Evolutionary conservation across 2,888 invertebrate species (phyloP).

Genomic region (Heliconius sara): DNA sequence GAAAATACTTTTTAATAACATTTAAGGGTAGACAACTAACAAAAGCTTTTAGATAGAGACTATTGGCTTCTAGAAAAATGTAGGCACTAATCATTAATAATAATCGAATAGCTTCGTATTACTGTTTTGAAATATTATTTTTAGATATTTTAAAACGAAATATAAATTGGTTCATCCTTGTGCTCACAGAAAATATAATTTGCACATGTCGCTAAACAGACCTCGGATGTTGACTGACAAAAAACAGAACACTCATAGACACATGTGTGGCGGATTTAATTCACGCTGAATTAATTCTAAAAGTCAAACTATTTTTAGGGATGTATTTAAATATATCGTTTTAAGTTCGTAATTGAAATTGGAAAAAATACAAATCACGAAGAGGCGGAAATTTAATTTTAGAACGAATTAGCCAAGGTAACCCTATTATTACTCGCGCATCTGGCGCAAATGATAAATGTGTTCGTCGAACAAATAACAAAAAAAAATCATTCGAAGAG

Average conservation of each 20-base stretch:
- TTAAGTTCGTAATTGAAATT: slow-evolving; percentile 7
- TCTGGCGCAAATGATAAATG: slow-evolving; percentile 80
- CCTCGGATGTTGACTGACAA: slow-evolving; percentile 75
- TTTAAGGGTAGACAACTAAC: slow-evolving; percentile 65
- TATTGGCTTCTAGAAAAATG: slow-evolving; percentile 63
- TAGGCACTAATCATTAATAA: slow-evolving; percentile 65
- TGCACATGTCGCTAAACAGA: slow-evolving; percentile 73
- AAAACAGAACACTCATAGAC: slow-evolving; percentile 68
- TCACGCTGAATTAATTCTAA: slow-evolving; percentile 58
- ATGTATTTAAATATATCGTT: slow-evolving; percentile 1
- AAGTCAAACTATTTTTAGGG: not conserved
- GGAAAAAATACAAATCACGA: slow-evolving; percentile 46
- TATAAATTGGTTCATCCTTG: slow-evolving; percentile 46
- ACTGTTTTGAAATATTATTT: slow-evolving; percentile 2
- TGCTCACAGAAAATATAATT: slow-evolving; percentile 65
- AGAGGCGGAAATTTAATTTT: slow-evolving; percentile 73
- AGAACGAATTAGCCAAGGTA: slow-evolving; percentile 68
- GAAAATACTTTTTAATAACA: slow-evolving; percentile 67
- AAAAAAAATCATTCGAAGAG: slow-evolving; percentile 64
- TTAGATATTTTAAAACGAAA: not conserved
- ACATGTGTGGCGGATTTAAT: slow-evolving; percentile 69
- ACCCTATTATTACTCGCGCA: slow-evolving; percentile 75
- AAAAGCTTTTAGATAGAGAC: slow-evolving; percentile 63
- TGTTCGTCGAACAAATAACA: slow-evolving; percentile 68
- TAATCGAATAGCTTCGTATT: slow-evolving; percentile 55